A percentile compares a stretch with the other conserved stretches of the same genome.
Conservation (phyloP, 92 coral and sea anemone genomes). For the Epizoanthus stellaris region DNA sequence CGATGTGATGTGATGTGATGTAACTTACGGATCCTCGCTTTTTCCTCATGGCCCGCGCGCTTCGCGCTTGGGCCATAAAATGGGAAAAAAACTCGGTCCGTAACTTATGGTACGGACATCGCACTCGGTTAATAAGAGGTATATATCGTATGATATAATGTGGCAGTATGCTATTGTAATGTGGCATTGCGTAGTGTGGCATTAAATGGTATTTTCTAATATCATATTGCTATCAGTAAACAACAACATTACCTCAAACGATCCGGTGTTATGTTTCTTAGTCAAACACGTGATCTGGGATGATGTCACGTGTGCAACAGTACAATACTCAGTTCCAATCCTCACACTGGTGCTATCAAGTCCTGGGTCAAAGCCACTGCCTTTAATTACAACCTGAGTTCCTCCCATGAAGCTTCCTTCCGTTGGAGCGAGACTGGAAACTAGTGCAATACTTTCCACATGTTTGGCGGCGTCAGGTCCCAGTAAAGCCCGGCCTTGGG, state of each 20-base stretch:
- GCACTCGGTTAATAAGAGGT: too few relatives aligned
- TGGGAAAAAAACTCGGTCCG: too few relatives aligned
- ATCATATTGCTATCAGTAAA: not conserved
- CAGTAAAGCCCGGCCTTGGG: constrained; percentile 63
- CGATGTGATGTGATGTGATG: not conserved
- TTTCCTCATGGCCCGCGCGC: too few relatives aligned
- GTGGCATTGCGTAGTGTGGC: too few relatives aligned
- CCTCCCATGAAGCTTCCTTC: constrained; percentile 90
- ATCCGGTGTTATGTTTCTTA: constrained; percentile 67
- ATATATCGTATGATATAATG: too few relatives aligned
- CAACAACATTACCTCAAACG: constrained; percentile 63
- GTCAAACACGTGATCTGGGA: constrained; percentile 74
- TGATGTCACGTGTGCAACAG: constrained; percentile 56
- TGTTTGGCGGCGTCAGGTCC: constrained; percentile 56
- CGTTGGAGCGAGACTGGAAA: constrained; percentile 71
- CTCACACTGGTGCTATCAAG: constrained; percentile 64
- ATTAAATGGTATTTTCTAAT: too few relatives aligned
- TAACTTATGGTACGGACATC: too few relatives aligned
- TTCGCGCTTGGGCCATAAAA: too few relatives aligned
- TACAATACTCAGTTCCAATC: constrained; percentile 69
- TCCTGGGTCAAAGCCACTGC: constrained; percentile 81
- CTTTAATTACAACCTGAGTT: constrained; percentile 69
- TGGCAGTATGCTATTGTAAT: too few relatives aligned
- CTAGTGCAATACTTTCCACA: constrained; percentile 58
- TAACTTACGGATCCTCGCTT: not conserved